Conservation (phyloP, 2,113 vertebrate species). For the Gallinago paraguaiae region DNA sequence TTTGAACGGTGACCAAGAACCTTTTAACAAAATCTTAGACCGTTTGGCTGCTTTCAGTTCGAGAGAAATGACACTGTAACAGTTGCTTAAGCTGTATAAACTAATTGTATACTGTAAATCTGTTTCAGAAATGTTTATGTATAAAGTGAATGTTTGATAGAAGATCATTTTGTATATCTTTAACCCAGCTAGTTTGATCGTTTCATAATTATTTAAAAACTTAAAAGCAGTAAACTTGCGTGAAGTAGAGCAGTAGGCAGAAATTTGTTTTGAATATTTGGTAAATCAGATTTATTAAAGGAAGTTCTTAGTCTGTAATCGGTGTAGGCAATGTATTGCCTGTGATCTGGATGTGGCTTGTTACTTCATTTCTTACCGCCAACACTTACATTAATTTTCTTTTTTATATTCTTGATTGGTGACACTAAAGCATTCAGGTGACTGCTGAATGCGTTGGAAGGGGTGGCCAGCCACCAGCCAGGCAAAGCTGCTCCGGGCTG, state of each 20-base stretch:
- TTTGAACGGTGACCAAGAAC: constrained; percentile 5
- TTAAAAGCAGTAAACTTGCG: constrained; percentile 22
- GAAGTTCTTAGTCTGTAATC: constrained; percentile 18
- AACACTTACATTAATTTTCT: background rate
- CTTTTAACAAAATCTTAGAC: background rate
- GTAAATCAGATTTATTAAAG: constrained; percentile 29
- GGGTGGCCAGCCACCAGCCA: background rate
- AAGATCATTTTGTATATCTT: constrained; percentile 64
- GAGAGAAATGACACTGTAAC: constrained; percentile 31
- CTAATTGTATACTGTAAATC: constrained; percentile 63
- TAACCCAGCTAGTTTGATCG: constrained; percentile 61
- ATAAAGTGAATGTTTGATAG: constrained; percentile 72
- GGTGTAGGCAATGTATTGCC: background rate
- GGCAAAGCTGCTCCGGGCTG: background rate
- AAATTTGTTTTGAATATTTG: constrained; percentile 8
- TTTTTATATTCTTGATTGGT: background rate
- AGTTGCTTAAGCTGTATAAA: constrained; percentile 56
- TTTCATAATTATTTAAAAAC: constrained; percentile 32
- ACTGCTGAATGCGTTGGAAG: background rate
- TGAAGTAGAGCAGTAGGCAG: constrained; percentile 57
- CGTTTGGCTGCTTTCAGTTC: constrained; percentile 25
- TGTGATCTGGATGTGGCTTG: constrained; percentile 12
- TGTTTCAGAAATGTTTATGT: constrained; percentile 52
- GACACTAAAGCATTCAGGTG: background rate
- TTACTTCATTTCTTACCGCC: background rate